Evolutionary conservation across 2,888 invertebrate genomes (phyloP), one percentile per base, ranked within the genome.

Genomic region (Leistus spinibarbis): DNA sequence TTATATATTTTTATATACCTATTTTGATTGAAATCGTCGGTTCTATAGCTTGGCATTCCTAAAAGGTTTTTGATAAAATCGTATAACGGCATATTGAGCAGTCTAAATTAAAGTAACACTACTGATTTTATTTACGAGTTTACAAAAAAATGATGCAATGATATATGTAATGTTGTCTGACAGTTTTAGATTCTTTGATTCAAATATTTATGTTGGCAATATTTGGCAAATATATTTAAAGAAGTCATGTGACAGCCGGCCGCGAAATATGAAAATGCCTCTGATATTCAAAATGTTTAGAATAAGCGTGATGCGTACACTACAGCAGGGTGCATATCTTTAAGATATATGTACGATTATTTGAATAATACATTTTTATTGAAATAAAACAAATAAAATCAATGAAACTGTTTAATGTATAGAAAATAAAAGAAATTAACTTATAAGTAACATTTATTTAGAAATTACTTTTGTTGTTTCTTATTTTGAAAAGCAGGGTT

Each of bases 401-500:
- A 40, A n/a, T 27, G 4, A 27, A 27, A 7, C 13, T 13, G 13
- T 40, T 40, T 5, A 40, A 10, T 40, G 40, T 2, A 2, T 40
- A 40, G 0, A 40, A 40, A 40, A 40, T 7, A 40, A 10, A 40
- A 10, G 2, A 24, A 10, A 40, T 10, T 5, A 40, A 40, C 40
- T 40, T 40, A 40, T 10, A 13, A 40, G 7, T 40, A 24, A 24
- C 7, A 24, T 24, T 24, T 10, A 40, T 40, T 40, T 5, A 40
- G 10, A 40, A 40, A 40, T 76, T 78, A 79, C 65, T 80, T 79
- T 65, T 79, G 78, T 76, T 81, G 78, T 76, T 81, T 80, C 20
- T 78, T 77, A 69, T 81, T 81, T 65, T 78, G 79, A 78, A 78
- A 79, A 2, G 76, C 74, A 22, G 76, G 77, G 76, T 79, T 79